Percentiles rank a stretch among this genome's conserved stretches.
These are phyloP conservation scores for Clarias platycephalus DNA, from an alignment of 2,797 vertebrate species.

Conservation along the genomic window DNA sequence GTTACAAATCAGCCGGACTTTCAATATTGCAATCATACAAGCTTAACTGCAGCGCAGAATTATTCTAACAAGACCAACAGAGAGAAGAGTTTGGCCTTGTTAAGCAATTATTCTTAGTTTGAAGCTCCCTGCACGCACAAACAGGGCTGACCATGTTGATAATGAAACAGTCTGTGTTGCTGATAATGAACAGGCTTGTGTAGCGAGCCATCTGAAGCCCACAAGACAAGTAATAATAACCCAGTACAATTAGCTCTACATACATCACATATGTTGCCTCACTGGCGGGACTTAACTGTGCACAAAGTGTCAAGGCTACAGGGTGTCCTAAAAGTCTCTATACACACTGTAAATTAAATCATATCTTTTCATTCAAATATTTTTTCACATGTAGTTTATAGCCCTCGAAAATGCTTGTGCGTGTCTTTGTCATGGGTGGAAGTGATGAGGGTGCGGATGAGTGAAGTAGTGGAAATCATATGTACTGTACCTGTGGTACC, in stretches of 20 bases:
- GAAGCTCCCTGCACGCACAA: conserved; percentile 45
- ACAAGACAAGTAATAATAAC: conserved; percentile 41
- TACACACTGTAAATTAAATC: no score
- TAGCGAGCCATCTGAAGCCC: conserved; percentile 63
- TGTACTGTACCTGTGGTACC: no score
- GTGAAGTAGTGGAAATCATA: no score
- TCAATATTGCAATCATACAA: neutral
- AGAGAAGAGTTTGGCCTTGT: neutral
- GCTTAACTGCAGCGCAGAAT: neutral
- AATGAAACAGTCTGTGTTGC: conserved; percentile 61
- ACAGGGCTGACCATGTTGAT: conserved; percentile 60
- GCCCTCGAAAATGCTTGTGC: no score
- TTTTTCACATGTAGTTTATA: no score
- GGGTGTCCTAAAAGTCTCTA: no score
- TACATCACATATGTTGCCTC: conserved; percentile 26
- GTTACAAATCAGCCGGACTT: neutral
- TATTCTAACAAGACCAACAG: conserved; percentile 4
- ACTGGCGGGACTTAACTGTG: conserved; percentile 5
- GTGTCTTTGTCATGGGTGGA: no score
- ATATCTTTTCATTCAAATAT: no score
- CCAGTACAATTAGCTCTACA: conserved; percentile 52
- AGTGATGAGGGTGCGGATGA: no score
- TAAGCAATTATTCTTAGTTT: neutral
- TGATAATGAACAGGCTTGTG: conserved; percentile 63
- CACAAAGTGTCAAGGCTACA: neutral